A percentile compares a stretch with the other conserved stretches of the same genome.
Conservation (phyloP, 2,888 invertebrate species). For the Endomychus coccineus region DNA sequence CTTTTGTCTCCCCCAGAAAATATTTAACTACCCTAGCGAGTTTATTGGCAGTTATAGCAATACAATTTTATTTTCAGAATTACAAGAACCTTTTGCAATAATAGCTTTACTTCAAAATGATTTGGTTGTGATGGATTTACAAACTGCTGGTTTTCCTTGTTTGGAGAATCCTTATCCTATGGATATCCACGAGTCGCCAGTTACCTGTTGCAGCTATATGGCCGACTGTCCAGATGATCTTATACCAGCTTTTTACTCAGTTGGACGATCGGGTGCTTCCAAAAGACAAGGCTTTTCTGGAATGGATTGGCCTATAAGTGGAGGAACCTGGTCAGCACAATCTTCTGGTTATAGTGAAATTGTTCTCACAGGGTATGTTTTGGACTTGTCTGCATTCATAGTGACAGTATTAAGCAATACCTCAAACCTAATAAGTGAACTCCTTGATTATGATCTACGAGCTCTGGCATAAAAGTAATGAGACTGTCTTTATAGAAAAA, state of each 20-base stretch:
- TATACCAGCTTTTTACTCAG: constrained; percentile 96
- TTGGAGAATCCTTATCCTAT: constrained; percentile 99
- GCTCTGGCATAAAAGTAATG: too few relatives aligned
- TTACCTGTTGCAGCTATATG: constrained; percentile 93
- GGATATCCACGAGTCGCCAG: constrained; percentile 98
- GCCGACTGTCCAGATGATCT: constrained; percentile 97
- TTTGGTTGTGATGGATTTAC: constrained; percentile 94
- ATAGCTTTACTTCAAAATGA: constrained; percentile 96
- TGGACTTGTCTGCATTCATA: too few relatives aligned
- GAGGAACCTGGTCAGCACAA: constrained; percentile 93
- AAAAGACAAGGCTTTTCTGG: constrained; percentile 80
- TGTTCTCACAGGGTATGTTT: constrained; percentile 91
- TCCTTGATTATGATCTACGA: too few relatives aligned
- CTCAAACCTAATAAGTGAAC: too few relatives aligned
- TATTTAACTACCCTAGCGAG: not conserved
- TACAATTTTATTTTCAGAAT: constrained; percentile 56
- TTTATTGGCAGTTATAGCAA: not conserved
- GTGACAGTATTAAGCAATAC: too few relatives aligned
- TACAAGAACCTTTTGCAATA: constrained; percentile 96
- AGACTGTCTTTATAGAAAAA: too few relatives aligned
- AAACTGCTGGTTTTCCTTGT: constrained; percentile 92
- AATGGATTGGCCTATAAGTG: constrained; percentile 92
- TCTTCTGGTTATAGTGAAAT: constrained; percentile 97
- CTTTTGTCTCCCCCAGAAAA: not conserved
- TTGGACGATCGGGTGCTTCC: constrained; percentile 68